phyloP scores from a whole-genome alignment of 1,140 invertebrate genomes.

The Drosophila pectinifera region DNA sequence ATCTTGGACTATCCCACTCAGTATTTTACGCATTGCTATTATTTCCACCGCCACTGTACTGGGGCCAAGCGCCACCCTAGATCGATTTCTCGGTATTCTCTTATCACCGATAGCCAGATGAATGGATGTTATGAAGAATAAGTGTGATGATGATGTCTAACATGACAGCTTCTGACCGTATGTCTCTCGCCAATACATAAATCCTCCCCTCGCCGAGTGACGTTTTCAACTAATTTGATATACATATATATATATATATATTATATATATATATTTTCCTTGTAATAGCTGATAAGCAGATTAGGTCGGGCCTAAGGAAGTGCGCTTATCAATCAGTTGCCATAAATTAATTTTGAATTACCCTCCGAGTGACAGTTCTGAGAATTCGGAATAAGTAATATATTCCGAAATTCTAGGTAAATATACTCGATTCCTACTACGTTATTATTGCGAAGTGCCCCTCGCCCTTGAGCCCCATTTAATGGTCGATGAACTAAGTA shows the following conservation, averaged over 20 bases:
- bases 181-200: not conserved
- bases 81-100: slow-evolving; percentile 5
- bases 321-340: not conserved
- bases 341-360: not conserved
- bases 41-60: not conserved
- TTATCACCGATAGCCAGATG: slow-evolving; percentile 1
- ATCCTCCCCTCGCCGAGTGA: not conserved
- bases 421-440: not conserved
- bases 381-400: no score
- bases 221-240: not conserved
- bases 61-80: no score
- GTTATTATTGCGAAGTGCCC: not conserved
- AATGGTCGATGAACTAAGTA: not conserved
- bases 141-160: no score
- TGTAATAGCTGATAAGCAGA: not conserved
- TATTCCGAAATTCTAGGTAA: not conserved
- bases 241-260: not conserved
- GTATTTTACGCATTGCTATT: not conserved
- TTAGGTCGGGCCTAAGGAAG: not conserved
- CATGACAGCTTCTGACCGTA: not conserved
- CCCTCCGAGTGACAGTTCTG: not conserved
- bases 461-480: not conserved
- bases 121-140: no score
- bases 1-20: no score
- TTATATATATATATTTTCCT: not conserved